Percentiles rank a stretch among this genome's conserved stretches.
Conservation (phyloP, 2,797 vertebrate species). For the Sphenodon punctatus region DNA sequence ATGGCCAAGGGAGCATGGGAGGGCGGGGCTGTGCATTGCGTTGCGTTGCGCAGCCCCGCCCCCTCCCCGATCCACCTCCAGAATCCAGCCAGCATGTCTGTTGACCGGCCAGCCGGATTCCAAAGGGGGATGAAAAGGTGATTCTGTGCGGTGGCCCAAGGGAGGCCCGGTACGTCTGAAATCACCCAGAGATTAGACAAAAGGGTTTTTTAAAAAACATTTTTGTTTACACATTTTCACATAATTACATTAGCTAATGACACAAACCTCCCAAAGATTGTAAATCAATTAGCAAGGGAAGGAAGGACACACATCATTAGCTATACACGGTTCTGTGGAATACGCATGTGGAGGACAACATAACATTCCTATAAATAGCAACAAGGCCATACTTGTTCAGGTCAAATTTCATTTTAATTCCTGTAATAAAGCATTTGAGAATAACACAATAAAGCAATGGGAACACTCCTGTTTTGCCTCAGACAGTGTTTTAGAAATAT, state of each 20-base stretch:
- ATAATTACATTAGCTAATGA: constrained; percentile 28
- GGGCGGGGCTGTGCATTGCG: no score
- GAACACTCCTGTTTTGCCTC: background rate
- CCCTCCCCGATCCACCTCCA: no score
- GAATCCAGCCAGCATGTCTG: no score
- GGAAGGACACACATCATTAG: constrained; percentile 35
- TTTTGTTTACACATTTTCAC: constrained; percentile 11
- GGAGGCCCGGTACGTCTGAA: no score
- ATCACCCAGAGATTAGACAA: background rate
- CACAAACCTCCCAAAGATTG: constrained; percentile 18
- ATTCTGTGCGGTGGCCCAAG: no score
- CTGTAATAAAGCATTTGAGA: constrained; percentile 19
- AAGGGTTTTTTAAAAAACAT: background rate
- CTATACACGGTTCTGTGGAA: background rate
- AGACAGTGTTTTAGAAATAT: constrained; percentile 8
- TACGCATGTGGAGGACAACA: background rate
- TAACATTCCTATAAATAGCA: constrained; percentile 27
- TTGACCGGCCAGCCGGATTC: no score
- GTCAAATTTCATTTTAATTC: constrained; percentile 38
- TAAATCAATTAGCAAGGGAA: constrained; percentile 36
- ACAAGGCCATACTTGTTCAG: constrained; percentile 19
- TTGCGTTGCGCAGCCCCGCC: no score
- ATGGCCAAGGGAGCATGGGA: no score
- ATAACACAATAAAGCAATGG: constrained; percentile 24
- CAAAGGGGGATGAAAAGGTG: no score